Percentiles rank a stretch among this genome's conserved stretches.
These are phyloP conservation scores for Sphenopsis melanotis DNA, from an alignment of 2,797 vertebrate species.

Conservation along the genomic window DNA sequence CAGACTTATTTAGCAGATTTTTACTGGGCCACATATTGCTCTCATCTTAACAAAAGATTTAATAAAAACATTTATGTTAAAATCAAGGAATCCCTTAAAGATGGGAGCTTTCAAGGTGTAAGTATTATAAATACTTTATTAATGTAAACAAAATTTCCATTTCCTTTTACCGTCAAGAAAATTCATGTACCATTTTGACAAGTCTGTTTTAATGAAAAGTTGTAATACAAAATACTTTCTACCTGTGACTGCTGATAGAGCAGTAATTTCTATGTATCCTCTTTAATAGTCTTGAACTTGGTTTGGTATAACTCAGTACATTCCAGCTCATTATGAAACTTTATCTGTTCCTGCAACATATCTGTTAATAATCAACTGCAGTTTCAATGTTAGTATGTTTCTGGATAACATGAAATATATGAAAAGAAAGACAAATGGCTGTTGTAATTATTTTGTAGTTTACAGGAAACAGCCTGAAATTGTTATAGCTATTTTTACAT, in stretches of 20 bases:
- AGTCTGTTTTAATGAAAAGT: background rate
- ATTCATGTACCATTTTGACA: background rate
- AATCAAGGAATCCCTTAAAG: background rate
- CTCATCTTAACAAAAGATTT: background rate
- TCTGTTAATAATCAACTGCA: conserved; percentile 20
- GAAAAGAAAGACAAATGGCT: background rate
- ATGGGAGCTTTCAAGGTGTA: background rate
- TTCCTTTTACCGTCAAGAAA: background rate
- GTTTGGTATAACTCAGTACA: background rate
- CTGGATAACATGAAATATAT: background rate
- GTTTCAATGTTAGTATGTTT: background rate
- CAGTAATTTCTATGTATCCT: background rate
- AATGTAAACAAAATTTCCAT: background rate
- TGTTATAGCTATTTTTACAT: conserved; percentile 11
- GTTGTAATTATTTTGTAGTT: background rate
- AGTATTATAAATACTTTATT: background rate
- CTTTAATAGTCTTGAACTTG: background rate
- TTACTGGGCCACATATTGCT: background rate
- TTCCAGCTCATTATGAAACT: background rate
- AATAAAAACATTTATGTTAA: background rate
- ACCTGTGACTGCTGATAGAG: background rate
- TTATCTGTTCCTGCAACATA: background rate
- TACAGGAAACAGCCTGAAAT: conserved; percentile 1
- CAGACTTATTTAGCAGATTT: background rate
- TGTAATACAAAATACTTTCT: background rate